Evolutionary conservation across 2,888 invertebrate species (phyloP).

Genomic region (Plebejus melissa): DNA sequence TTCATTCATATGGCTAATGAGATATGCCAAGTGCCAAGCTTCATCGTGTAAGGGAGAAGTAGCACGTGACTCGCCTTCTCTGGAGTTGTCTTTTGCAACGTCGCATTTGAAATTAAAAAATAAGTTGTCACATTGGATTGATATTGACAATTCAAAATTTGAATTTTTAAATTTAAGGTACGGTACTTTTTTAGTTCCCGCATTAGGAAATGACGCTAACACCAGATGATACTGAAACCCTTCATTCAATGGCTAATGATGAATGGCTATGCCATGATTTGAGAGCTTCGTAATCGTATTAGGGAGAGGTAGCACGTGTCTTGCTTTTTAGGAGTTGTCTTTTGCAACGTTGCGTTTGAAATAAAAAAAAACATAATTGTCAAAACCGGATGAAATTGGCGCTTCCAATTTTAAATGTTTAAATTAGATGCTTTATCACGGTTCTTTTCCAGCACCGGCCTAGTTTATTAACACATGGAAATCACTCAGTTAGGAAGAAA

Average conservation of each 20-base stretch:
- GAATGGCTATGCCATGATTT: not conserved
- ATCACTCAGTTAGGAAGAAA: not conserved
- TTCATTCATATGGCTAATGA: slow-evolving; percentile 11
- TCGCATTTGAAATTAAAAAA: not conserved
- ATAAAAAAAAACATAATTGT: not conserved
- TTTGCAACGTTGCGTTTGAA: not conserved
- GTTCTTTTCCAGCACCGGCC: not conserved
- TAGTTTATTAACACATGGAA: no score
- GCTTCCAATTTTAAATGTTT: not conserved
- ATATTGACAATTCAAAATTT: not conserved
- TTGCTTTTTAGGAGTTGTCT: not conserved
- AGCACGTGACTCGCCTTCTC: not conserved
- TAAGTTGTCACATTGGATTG: not conserved
- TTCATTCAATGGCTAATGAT: slow-evolving; percentile 14
- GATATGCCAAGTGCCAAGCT: not conserved
- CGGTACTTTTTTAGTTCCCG: no score
- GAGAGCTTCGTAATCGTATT: not conserved
- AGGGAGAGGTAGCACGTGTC: not conserved
- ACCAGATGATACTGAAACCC: not conserved
- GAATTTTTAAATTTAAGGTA: not conserved
- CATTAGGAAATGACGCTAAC: not conserved
- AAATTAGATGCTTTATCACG: no score
- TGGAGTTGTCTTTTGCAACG: not conserved
- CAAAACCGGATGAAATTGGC: not conserved
- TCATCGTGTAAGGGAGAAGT: not conserved